Evolutionary conservation across 1,140 invertebrate genomes (phyloP), one percentile per base, ranked within the genome.

Genomic region (Drosophila chauvacae): DNA sequence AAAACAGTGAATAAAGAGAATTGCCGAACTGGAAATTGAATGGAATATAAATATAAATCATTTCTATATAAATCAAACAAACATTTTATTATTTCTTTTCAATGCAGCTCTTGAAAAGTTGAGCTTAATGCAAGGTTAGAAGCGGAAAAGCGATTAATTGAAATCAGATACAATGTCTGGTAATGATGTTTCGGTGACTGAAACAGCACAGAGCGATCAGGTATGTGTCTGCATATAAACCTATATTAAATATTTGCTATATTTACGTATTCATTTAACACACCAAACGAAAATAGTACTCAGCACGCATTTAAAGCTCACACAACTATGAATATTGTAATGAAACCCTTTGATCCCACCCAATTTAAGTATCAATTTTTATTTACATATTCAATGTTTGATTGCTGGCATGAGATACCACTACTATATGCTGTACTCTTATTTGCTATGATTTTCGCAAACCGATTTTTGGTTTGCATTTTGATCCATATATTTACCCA

Each of bases 121-220:
- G 14, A 65, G 56, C 66, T 77, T 80, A 50, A 80, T 85, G 73
- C 64, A 82, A 68, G 50, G 33, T 61, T 68, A 79, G 41, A 63
- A 18, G 44, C 48, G 48, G 41, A 55, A 50, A 68, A 20, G 37
- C 59, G 47, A 56, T 11, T 45, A 53, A 66, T 39, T 23, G 47
- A 48, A 77, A 56, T 71, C 45, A 39, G 10, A 73, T 62, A 90
- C 79, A 85, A 90, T 90, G 85, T 90, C 85, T 68, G 81, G 70
- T 62, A 90, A 90, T 63, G 85, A 90, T 85, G 71, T 85, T 64
- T 90, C 85, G 58, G 71, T 79, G 53, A 90, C 86, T 73, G 85
- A 90, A 59, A 90, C 85, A 74, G 86, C 85, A 42, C 85, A 90
- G 62, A 90, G 86, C 75, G 85, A 90, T 90, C 86, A 90, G 85